Conservation (phyloP, 2,113 vertebrate genomes). For the Hemiscyllium ocellatum region DNA sequence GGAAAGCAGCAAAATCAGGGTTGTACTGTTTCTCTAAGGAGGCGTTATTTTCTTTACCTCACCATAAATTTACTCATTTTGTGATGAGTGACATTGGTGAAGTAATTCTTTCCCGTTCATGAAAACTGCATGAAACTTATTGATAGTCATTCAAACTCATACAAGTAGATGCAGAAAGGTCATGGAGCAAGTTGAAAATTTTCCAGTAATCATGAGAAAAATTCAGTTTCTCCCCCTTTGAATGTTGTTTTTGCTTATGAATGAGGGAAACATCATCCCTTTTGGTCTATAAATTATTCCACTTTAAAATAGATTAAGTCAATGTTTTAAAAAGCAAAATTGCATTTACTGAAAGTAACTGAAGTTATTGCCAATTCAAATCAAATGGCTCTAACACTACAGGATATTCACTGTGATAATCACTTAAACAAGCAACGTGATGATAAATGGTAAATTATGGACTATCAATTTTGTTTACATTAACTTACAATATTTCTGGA, state of each 20-base stretch:
- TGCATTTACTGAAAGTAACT: not conserved
- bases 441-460: no score
- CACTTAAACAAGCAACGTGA: no score
- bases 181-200: slow-evolving; percentile 7
- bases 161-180: not conserved
- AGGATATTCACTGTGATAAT: not conserved
- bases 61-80: not conserved
- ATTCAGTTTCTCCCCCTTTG: not conserved
- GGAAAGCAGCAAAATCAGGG: not conserved
- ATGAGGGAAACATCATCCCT: not conserved
- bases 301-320: not conserved
- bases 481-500: no score
- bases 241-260: not conserved
- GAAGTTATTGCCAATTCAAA: not conserved
- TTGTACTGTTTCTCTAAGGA: not conserved
- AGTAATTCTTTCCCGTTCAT: slow-evolving; percentile 12
- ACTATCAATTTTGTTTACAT: no score
- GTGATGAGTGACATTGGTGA: not conserved
- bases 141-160: not conserved
- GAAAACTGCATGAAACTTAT: not conserved
- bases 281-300: not conserved
- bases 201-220: slow-evolving; percentile 14
- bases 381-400: not conserved
- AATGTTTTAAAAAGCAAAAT: not conserved
- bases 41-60: not conserved